phyloP scores from a whole-genome alignment of 2,888 invertebrate genomes.

The Coecobrya sp. region DNA sequence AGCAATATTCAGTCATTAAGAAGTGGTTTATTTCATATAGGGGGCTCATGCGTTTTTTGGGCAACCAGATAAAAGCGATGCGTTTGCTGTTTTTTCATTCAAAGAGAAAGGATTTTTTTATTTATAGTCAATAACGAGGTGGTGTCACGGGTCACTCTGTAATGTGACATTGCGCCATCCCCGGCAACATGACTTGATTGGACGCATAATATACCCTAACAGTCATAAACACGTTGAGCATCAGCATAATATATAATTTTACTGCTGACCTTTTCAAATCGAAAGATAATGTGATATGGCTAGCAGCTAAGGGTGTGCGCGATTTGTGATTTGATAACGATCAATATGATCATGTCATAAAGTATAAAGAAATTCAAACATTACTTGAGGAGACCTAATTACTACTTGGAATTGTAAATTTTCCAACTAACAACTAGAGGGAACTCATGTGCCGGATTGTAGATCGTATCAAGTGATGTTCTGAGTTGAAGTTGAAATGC shows the following conservation, averaged over 20 bases:
- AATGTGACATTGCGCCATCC: constrained; percentile 79
- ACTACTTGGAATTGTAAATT: neutral
- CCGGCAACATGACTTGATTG: constrained; percentile 54
- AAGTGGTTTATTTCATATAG: constrained; percentile 44
- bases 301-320: constrained; percentile 72
- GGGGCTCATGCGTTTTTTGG: constrained; percentile 48
- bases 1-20: constrained; percentile 41
- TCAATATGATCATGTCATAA: constrained; percentile 5
- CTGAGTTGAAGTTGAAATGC: neutral
- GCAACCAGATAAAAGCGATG: constrained; percentile 48
- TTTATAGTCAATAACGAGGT: constrained; percentile 22
- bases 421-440: constrained; percentile 4
- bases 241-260: constrained; percentile 6
- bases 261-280: constrained; percentile 59
- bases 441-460: neutral
- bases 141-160: constrained; percentile 72
- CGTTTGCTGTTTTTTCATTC: constrained; percentile 67
- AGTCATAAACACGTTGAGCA: constrained; percentile 27
- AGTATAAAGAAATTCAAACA: neutral
- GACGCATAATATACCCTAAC: neutral
- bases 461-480: too few species aligned
- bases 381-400: too few species aligned
- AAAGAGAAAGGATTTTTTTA: constrained; percentile 39
- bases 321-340: constrained; percentile 74
- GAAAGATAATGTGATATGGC: constrained; percentile 15